phyloP scores from a whole-genome alignment of 2,113 vertebrate genomes.

The Equus przewalskii region DNA sequence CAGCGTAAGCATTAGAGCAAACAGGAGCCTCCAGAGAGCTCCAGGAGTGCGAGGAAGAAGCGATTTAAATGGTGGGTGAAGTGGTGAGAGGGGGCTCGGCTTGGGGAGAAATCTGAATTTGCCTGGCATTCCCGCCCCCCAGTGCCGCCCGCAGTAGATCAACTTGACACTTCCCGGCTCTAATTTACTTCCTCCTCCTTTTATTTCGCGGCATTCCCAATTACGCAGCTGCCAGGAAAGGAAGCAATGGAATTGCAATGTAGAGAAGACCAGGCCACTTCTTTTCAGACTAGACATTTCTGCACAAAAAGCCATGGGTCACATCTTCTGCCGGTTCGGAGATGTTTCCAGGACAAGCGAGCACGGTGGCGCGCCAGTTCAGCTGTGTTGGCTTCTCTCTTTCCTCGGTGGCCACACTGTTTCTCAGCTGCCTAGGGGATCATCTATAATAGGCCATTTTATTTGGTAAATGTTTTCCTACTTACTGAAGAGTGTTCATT shows the following conservation, averaged over 20 bases:
- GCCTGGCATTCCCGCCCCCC: background rate
- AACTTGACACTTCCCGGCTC: slow-evolving; percentile 83
- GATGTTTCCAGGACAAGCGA: slow-evolving; percentile 56
- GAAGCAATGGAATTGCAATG: slow-evolving; percentile 69
- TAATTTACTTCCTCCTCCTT: slow-evolving; percentile 77
- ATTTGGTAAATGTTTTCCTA: slow-evolving; percentile 83
- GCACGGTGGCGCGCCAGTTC: background rate
- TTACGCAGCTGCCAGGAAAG: slow-evolving; percentile 82
- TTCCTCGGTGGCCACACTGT: background rate
- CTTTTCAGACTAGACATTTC: slow-evolving; percentile 58
- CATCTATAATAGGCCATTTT: slow-evolving; percentile 74
- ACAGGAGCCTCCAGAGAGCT: slow-evolving; percentile 41
- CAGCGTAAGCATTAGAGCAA: background rate
- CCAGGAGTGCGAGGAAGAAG: slow-evolving; percentile 3
- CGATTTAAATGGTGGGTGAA: background rate
- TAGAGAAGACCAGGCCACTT: slow-evolving; percentile 63
- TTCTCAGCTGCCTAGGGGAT: slow-evolving; percentile 60
- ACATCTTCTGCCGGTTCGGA: background rate
- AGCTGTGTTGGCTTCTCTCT: background rate
- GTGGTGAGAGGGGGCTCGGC: slow-evolving; percentile 36
- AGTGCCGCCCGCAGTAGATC: slow-evolving; percentile 68
- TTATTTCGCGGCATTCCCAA: slow-evolving; percentile 82
- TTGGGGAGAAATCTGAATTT: slow-evolving; percentile 61
- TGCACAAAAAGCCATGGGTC: slow-evolving; percentile 62
- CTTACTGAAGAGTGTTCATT: slow-evolving; percentile 80